Conservation (phyloP, 2,113 vertebrate genomes). For the Ammodytes dubius region DNA sequence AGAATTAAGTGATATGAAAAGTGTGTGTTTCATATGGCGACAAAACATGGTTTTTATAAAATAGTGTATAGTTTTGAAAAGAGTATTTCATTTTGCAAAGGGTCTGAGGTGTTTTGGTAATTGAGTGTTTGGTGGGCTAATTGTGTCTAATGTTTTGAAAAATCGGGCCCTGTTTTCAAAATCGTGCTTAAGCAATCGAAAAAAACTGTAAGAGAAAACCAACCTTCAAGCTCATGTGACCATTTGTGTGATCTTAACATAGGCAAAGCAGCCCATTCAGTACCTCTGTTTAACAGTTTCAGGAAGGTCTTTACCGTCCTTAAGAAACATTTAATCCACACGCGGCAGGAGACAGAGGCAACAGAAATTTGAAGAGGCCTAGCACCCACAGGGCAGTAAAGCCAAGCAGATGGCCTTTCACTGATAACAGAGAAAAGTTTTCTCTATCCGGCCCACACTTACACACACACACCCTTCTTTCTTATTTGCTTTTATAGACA, state of each 20-base stretch:
- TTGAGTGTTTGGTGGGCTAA: too few relatives aligned
- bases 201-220: too few relatives aligned
- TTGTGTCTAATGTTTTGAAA: too few relatives aligned
- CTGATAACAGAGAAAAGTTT: constrained; percentile 43
- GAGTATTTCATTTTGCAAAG: too few relatives aligned
- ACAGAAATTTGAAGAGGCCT: constrained; percentile 9
- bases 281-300: neutral
- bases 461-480: neutral
- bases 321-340: neutral
- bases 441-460: constrained; percentile 9
- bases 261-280: neutral
- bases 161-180: too few relatives aligned
- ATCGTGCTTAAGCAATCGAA: too few relatives aligned
- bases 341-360: neutral
- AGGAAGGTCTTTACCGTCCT: neutral
- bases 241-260: neutral
- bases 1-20: too few relatives aligned
- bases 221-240: neutral
- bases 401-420: constrained; percentile 28
- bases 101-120: too few relatives aligned
- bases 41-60: too few relatives aligned
- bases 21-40: too few relatives aligned
- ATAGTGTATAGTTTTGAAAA: too few relatives aligned
- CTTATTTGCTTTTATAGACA: too few relatives aligned
- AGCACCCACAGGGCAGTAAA: constrained; percentile 13